Conservation (phyloP, 2,888 invertebrate species). For the Pyrgus malvae region DNA sequence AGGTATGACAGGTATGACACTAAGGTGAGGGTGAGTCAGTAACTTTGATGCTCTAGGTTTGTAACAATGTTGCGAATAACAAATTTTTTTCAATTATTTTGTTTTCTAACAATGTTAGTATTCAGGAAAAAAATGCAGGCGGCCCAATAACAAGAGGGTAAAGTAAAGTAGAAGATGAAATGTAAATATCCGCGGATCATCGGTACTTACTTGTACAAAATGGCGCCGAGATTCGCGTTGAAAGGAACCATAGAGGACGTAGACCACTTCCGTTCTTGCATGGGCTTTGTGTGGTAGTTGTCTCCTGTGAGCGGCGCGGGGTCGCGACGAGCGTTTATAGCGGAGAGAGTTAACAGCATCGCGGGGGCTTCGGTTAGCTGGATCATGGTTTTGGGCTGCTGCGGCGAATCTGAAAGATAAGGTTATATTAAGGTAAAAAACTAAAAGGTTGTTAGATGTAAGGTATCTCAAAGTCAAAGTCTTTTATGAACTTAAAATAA, state of each 20-base stretch:
- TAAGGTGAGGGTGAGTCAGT: no score
- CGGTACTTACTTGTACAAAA: slow-evolving; percentile 85
- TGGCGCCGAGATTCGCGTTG: slow-evolving; percentile 87
- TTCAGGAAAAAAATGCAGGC: no score
- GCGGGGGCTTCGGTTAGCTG: slow-evolving; percentile 85
- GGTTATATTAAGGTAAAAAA: neutral
- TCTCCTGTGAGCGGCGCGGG: slow-evolving; percentile 81
- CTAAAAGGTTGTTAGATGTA: neutral
- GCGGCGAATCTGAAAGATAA: slow-evolving; percentile 49
- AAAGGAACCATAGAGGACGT: slow-evolving; percentile 87
- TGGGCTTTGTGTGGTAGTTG: slow-evolving; percentile 79
- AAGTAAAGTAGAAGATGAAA: no score
- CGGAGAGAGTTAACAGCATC: slow-evolving; percentile 82
- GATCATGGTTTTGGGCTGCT: slow-evolving; percentile 83
- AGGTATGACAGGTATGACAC: no score
- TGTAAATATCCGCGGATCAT: neutral
- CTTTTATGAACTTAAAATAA: no score
- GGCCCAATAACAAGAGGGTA: no score
- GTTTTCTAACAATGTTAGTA: no score
- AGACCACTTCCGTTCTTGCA: slow-evolving; percentile 84
- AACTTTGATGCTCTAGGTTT: no score
- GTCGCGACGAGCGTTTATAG: slow-evolving; percentile 85
- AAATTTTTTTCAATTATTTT: no score
- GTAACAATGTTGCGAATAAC: no score
- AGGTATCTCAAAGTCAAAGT: no score